Conservation (phyloP, 2,797 vertebrate species). For the Coreius guichenoti region DNA sequence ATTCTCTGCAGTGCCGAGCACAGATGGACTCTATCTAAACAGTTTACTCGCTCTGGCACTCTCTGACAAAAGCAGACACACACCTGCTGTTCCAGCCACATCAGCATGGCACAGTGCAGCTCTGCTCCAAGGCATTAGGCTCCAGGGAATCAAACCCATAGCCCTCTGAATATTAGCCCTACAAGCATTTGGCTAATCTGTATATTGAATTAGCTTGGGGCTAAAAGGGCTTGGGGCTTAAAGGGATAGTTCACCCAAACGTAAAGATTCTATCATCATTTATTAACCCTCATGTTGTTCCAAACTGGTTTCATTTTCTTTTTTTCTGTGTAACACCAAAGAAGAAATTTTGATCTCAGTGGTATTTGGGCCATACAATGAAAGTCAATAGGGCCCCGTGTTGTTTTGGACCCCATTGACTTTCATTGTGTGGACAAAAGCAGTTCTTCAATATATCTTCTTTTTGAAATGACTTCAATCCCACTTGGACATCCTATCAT, state of each 20-base stretch:
- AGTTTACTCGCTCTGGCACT: conserved; percentile 61
- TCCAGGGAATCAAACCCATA: conserved; percentile 29
- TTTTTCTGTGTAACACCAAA: background rate
- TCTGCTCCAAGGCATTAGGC: conserved; percentile 26
- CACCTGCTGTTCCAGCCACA: conserved; percentile 55
- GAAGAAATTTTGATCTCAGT: background rate
- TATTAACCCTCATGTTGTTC: background rate
- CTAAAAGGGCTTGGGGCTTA: background rate
- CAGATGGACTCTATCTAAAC: conserved; percentile 65
- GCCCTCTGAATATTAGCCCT: conserved; percentile 28
- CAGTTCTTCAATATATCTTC: background rate
- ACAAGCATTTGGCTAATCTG: conserved; percentile 31
- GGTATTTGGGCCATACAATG: background rate
- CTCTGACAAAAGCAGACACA: conserved; percentile 53
- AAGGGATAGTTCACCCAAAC: conserved; percentile 10
- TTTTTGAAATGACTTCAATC: background rate
- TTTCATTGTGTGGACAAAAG: background rate
- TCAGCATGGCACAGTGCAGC: conserved; percentile 48
- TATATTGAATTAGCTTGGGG: conserved; percentile 1
- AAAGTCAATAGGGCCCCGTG: background rate
- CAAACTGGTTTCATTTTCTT: background rate
- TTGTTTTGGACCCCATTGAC: background rate
- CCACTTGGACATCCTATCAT: background rate
- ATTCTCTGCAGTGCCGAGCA: conserved; percentile 52
- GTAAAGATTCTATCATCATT: background rate